These are phyloP conservation scores for Chlorops oryzae DNA, from an alignment of 1,140 invertebrate species.

Conservation along the genomic window DNA sequence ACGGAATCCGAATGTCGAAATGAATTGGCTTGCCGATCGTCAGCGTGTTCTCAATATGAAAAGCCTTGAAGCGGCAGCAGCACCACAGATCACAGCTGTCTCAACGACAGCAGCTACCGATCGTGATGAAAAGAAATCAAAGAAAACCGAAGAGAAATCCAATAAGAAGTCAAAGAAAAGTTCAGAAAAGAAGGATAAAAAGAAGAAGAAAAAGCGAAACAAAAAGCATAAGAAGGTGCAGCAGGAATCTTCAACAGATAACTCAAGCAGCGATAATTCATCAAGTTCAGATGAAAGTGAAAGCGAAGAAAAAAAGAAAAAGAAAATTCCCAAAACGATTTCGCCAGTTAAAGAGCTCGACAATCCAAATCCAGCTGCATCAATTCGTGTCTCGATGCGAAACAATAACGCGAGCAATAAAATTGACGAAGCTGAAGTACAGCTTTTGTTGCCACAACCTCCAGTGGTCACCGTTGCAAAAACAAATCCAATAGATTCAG, in stretches of 20 bases:
- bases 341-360: slow-evolving; percentile 20
- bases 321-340: slow-evolving; percentile 49
- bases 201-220: slow-evolving; percentile 53
- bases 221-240: slow-evolving; percentile 45
- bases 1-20: slow-evolving; percentile 78
- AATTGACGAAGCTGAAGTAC: slow-evolving; percentile 50
- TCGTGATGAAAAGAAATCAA: slow-evolving; percentile 41
- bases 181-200: slow-evolving; percentile 54
- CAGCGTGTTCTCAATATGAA: slow-evolving; percentile 61
- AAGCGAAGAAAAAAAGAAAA: slow-evolving; percentile 47
- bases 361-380: slow-evolving; percentile 50
- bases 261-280: slow-evolving; percentile 48
- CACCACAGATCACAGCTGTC: slow-evolving; percentile 47
- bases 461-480: not conserved
- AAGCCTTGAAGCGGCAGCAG: slow-evolving; percentile 28
- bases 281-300: slow-evolving; percentile 51
- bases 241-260: slow-evolving; percentile 30
- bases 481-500: not conserved
- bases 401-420: slow-evolving; percentile 51
- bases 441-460: slow-evolving; percentile 26
- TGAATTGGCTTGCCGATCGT: slow-evolving; percentile 73
- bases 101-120: slow-evolving; percentile 24
- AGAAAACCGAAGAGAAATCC: slow-evolving; percentile 43
- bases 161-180: slow-evolving; percentile 43
- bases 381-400: slow-evolving; percentile 65